Evolutionary conservation across 2,797 vertebrate genomes (phyloP).

Genomic region (Momotus momota): DNA sequence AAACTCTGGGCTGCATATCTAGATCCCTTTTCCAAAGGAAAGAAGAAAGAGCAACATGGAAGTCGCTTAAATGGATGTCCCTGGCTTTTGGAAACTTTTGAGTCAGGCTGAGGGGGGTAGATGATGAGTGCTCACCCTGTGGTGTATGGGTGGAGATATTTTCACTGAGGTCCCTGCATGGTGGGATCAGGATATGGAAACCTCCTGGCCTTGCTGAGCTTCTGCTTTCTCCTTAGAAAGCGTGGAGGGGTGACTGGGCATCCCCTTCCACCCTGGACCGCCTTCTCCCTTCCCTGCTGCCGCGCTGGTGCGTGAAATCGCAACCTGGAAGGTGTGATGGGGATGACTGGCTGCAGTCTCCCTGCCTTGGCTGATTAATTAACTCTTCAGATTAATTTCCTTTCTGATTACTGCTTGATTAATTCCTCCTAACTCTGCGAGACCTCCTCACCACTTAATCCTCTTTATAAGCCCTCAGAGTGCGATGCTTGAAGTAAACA

Average conservation of each 20-base stretch:
- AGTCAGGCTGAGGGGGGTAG: not conserved
- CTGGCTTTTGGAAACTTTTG: not conserved
- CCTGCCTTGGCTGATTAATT: conserved; percentile 45
- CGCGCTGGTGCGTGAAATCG: not conserved
- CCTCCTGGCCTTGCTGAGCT: not conserved
- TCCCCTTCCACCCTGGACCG: rapidly evolving
- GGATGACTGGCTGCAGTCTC: conserved; percentile 50
- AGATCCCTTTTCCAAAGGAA: not conserved
- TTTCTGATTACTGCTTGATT: conserved; percentile 68
- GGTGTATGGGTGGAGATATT: not conserved
- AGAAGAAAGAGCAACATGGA: not conserved
- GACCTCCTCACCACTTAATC: conserved; percentile 63
- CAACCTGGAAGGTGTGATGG: conserved; percentile 51
- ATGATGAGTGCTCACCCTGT: rapidly evolving
- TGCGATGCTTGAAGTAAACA: conserved; percentile 54
- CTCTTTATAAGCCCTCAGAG: conserved; percentile 69
- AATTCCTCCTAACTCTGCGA: conserved; percentile 46
- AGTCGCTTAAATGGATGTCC: not conserved
- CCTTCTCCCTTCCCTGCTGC: not conserved
- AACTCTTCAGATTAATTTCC: conserved; percentile 69
- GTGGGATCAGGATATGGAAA: not conserved
- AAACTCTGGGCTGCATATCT: not conserved
- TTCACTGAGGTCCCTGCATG: not conserved
- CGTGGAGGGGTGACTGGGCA: not conserved
- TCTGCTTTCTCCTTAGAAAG: not conserved